A percentile compares a stretch with the other conserved stretches of the same genome.
phyloP scores from a whole-genome alignment of 2,113 vertebrate species.

The Trogon melanurus region DNA sequence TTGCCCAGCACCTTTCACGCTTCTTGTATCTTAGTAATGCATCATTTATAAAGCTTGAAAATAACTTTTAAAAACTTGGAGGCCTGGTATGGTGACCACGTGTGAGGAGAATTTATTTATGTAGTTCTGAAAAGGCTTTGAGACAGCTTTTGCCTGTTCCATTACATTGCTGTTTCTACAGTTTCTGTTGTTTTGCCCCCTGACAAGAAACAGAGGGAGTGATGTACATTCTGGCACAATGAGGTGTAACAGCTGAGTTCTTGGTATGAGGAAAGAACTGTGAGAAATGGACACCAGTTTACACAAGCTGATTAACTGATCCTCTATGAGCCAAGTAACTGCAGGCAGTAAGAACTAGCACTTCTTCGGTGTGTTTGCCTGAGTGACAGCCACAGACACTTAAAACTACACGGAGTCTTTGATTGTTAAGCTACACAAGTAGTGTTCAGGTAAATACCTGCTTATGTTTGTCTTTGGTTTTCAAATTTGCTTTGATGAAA shows the following conservation, averaged over 20 bases:
- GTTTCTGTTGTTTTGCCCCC: neutral
- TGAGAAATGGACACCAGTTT: neutral
- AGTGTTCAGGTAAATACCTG: neutral
- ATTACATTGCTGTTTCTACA: neutral
- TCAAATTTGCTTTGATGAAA: neutral
- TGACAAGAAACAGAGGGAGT: neutral
- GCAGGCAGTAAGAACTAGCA: neutral
- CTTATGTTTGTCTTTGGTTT: neutral
- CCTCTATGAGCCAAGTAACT: neutral
- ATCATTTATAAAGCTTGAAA: neutral
- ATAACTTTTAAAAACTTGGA: neutral
- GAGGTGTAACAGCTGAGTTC: neutral
- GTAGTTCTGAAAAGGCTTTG: neutral
- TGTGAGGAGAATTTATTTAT: neutral
- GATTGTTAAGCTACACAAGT: neutral
- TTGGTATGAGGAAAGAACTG: neutral
- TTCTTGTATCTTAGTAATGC: neutral
- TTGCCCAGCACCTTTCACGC: neutral
- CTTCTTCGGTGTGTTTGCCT: neutral
- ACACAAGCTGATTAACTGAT: neutral
- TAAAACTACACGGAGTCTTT: neutral
- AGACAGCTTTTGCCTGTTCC: neutral
- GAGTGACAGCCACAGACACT: neutral
- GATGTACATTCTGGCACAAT: accelerated
- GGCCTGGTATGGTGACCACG: neutral